These are phyloP conservation scores for Sebastes hubbsi DNA, from an alignment of 2,797 vertebrate genomes.

Conservation along the genomic window DNA sequence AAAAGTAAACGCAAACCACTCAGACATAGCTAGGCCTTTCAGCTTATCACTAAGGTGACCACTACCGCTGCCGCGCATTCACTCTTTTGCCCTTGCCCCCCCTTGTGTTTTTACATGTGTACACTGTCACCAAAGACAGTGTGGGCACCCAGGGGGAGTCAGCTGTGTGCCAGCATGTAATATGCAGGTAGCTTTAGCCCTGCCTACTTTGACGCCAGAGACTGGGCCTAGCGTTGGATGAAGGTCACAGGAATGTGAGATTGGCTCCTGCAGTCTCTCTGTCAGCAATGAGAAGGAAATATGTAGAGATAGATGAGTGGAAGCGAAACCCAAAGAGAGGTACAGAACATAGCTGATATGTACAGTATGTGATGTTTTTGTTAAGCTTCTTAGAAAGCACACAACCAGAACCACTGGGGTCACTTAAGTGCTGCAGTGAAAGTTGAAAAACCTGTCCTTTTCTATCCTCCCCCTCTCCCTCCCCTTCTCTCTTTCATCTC, in stretches of 20 bases:
- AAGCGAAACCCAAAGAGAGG: conserved; percentile 52
- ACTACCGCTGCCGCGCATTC: conserved; percentile 14
- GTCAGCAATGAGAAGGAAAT: conserved; percentile 70
- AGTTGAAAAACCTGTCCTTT: conserved; percentile 82
- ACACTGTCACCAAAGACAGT: conserved; percentile 56
- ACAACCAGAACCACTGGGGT: conserved; percentile 65
- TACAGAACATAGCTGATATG: conserved; percentile 21
- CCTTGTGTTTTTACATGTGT: conserved; percentile 55
- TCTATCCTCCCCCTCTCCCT: conserved; percentile 36
- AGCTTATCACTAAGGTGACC: conserved; percentile 65
- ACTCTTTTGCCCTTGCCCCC: conserved; percentile 56
- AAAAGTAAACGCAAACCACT: conserved; percentile 45
- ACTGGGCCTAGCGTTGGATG: conserved; percentile 82
- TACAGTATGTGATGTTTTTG: conserved; percentile 50
- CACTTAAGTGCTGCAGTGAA: conserved; percentile 78
- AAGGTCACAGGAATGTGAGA: conserved; percentile 93
- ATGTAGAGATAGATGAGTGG: conserved; percentile 45
- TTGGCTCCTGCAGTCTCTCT: conserved; percentile 80
- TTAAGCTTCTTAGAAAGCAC: conserved; percentile 49
- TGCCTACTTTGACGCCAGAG: conserved; percentile 70
- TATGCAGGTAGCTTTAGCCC: conserved; percentile 76
- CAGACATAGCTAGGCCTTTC: conserved; percentile 32
- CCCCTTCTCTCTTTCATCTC: conserved; percentile 56
- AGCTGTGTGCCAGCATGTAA: conserved; percentile 56
- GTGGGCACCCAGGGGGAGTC: conserved; percentile 51